Evolutionary conservation across 2,113 vertebrate genomes (phyloP).

Genomic region (Thalassarche chlororhynchos): DNA sequence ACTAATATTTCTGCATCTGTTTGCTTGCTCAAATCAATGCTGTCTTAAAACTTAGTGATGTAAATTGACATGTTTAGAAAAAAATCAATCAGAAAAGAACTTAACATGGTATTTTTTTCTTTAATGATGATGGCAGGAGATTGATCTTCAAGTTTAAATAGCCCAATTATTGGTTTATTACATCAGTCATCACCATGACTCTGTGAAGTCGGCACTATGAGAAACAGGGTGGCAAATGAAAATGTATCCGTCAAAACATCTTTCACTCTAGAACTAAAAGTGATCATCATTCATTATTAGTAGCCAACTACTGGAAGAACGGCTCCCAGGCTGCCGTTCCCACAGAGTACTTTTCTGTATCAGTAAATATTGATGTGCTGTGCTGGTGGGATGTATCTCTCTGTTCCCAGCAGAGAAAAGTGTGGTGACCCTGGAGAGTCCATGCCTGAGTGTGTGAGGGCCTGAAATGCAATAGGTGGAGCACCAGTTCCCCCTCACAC

Average conservation of each 20-base stretch:
- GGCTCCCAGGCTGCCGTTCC: accelerated
- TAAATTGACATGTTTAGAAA: conserved; percentile 1
- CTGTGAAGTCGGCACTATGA: neutral
- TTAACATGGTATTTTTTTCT: neutral
- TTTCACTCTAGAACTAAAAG: neutral
- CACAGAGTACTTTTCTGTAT: neutral
- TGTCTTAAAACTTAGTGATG: neutral
- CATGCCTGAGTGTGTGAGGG: neutral
- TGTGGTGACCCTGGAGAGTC: accelerated
- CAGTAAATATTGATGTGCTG: neutral
- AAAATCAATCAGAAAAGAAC: conserved; percentile 7
- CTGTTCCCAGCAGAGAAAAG: neutral
- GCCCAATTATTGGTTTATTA: neutral
- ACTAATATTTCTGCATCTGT: neutral
- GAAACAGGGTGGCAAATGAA: neutral
- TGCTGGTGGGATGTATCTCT: neutral
- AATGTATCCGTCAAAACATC: neutral
- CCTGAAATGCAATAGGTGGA: neutral
- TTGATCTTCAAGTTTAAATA: neutral
- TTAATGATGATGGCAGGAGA: neutral
- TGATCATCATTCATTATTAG: neutral
- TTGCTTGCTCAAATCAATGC: conserved; percentile 6
- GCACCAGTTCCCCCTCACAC: neutral
- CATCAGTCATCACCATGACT: neutral
- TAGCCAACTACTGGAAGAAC: neutral